These are phyloP conservation scores for Drosophila jambulina DNA, from an alignment of 1,140 invertebrate genomes.

Conservation along the genomic window DNA sequence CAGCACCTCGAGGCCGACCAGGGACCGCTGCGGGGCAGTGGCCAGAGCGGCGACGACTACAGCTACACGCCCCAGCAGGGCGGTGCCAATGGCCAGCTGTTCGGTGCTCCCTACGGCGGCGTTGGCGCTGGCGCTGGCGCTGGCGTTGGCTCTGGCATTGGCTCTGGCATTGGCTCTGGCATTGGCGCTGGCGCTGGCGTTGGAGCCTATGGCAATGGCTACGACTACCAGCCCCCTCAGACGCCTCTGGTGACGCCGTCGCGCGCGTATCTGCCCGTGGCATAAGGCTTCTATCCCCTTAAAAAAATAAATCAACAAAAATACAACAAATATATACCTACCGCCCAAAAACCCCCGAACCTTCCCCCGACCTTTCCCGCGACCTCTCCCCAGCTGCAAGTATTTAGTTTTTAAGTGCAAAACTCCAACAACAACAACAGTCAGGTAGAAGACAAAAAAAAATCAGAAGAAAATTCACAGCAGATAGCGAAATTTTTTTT, in stretches of 20 bases:
- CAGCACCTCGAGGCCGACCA: conserved; percentile 71
- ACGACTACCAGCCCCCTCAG: conserved; percentile 61
- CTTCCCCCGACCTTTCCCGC: conserved; percentile 6
- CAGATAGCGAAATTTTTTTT: conserved; percentile 63
- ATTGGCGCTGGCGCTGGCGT: conserved; percentile 21
- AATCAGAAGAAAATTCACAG: conserved; percentile 40
- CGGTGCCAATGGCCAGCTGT: conserved; percentile 21
- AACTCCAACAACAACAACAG: conserved; percentile 48
- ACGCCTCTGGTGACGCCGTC: conserved; percentile 58
- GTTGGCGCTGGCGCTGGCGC: conserved; percentile 22
- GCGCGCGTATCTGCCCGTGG: conserved; percentile 72
- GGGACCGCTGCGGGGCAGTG: conserved; percentile 69
- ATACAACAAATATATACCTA: not conserved
- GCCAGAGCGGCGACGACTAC: conserved; percentile 79
- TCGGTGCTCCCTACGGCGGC: conserved; percentile 34
- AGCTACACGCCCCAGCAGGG: conserved; percentile 56
- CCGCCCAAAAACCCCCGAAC: conserved; percentile 9
- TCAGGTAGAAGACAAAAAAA: conserved; percentile 1
- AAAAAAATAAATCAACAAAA: not conserved
- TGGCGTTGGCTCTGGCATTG: conserved; percentile 47
- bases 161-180: no score
- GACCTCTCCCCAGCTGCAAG: conserved; percentile 57
- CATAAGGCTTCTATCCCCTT: conserved; percentile 38
- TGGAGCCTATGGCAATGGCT: conserved; percentile 57
- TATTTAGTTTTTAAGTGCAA: conserved; percentile 77